Evolutionary conservation across 2,113 vertebrate genomes (phyloP).

Genomic region (Chloropsis hardwickii): DNA sequence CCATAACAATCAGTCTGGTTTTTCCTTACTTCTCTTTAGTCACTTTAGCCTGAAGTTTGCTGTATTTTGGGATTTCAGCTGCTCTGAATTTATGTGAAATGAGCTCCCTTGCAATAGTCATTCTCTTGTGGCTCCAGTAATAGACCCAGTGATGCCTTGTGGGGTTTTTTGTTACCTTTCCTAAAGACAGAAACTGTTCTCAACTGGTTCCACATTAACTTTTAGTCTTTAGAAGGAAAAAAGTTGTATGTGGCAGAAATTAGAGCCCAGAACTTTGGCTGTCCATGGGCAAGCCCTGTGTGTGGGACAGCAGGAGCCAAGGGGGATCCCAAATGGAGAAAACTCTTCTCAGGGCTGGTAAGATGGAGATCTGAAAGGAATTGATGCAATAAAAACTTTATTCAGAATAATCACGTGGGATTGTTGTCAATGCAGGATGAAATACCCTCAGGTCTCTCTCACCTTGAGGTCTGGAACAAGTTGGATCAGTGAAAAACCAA

Average conservation of each 20-base stretch:
- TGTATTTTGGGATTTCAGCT: background rate
- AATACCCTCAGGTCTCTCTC: background rate
- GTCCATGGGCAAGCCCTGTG: accelerated
- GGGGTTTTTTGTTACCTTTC: background rate
- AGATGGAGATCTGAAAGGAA: background rate
- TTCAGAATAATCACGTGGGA: background rate
- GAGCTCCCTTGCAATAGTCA: background rate
- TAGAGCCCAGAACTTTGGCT: background rate
- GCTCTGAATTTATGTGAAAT: background rate
- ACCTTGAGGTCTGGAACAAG: background rate
- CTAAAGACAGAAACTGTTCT: background rate
- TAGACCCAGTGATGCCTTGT: background rate
- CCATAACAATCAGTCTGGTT: background rate
- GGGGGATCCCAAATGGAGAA: accelerated
- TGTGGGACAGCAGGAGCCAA: background rate
- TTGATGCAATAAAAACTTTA: background rate
- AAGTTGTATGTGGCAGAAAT: background rate
- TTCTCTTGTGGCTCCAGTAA: background rate
- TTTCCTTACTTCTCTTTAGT: background rate
- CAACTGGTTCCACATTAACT: background rate
- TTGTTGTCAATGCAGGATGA: background rate
- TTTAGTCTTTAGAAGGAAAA: background rate
- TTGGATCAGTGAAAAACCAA: background rate
- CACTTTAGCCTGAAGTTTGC: background rate
- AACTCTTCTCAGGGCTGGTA: accelerated